Percentiles rank a stretch among this genome's conserved stretches.
phyloP scores from a whole-genome alignment of 2,888 invertebrate species.

The Philopedon plagiatum region DNA sequence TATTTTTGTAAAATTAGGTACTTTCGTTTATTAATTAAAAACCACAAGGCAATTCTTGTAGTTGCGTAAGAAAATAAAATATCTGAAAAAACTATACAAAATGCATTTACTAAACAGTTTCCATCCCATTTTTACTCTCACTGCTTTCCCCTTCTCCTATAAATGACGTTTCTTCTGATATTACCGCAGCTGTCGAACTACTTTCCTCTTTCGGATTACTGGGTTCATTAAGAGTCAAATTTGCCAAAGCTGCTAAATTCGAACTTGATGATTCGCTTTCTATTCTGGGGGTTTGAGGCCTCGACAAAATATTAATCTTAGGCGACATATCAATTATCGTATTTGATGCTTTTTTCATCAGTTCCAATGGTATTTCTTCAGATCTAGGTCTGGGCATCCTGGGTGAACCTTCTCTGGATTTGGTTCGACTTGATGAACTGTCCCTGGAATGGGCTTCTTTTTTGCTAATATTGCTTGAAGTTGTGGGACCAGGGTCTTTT shows the following conservation, averaged over 20 bases:
- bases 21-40: conserved; percentile 10
- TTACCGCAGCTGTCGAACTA: conserved; percentile 7
- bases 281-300: conserved; percentile 53
- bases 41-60: background rate
- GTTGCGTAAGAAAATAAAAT: conserved; percentile 6
- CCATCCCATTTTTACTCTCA: conserved; percentile 67
- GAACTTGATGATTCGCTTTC: conserved; percentile 53
- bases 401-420: conserved; percentile 82
- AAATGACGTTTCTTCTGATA: conserved; percentile 86
- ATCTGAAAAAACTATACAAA: conserved; percentile 18
- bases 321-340: conserved; percentile 68
- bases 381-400: conserved; percentile 81
- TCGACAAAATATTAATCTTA: conserved; percentile 67
- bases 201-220: conserved; percentile 24
- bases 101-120: conserved; percentile 68
- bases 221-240: conserved; percentile 16
- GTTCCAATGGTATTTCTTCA: conserved; percentile 86
- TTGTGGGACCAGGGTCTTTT: conserved; percentile 52
- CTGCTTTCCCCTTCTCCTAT: conserved; percentile 72
- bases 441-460: conserved; percentile 54
- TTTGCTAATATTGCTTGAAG: conserved; percentile 48
- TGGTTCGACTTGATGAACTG: conserved; percentile 58
- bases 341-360: conserved; percentile 76
- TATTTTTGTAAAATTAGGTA: conserved; percentile 19
- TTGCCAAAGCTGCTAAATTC: conserved; percentile 21